These are phyloP conservation scores for Epizoanthus rinbou DNA, from an alignment of 92 coral and sea anemone genomes.

Conservation along the genomic window DNA sequence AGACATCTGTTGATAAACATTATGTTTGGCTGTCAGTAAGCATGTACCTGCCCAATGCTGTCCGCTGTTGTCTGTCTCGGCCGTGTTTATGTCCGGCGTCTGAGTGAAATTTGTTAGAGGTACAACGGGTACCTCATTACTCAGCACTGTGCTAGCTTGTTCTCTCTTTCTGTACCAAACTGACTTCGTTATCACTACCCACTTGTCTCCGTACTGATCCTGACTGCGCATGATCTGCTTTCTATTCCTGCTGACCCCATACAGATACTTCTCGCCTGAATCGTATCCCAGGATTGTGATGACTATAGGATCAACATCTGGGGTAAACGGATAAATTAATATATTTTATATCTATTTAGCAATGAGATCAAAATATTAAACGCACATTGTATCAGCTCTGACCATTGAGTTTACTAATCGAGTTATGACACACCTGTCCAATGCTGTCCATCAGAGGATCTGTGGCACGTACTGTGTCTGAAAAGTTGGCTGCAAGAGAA, in stretches of 20 bases:
- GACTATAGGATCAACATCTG: neutral
- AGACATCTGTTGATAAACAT: too few species aligned
- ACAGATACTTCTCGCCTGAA: neutral
- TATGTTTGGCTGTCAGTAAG: too few species aligned
- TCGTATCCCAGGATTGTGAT: neutral
- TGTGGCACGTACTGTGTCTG: too few species aligned
- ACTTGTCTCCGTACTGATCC: neutral
- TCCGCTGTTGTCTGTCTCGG: neutral
- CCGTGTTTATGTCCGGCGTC: neutral
- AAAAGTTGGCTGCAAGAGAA: too few species aligned
- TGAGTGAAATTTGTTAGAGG: neutral
- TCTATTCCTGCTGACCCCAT: conserved; percentile 6
- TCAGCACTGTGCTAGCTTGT: neutral
- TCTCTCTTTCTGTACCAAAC: neutral
- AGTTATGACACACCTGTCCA: too few species aligned
- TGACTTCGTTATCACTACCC: neutral
- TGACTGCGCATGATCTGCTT: neutral
- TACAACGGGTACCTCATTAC: neutral
- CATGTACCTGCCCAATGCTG: neutral
- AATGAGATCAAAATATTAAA: too few species aligned
- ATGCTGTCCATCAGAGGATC: too few species aligned
- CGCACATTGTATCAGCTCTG: too few species aligned
- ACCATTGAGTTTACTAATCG: too few species aligned
- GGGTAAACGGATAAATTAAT: too few species aligned
- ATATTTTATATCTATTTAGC: too few species aligned